Evolutionary conservation across 2,888 invertebrate species (phyloP).

Genomic region (Agonopterix heracliana): DNA sequence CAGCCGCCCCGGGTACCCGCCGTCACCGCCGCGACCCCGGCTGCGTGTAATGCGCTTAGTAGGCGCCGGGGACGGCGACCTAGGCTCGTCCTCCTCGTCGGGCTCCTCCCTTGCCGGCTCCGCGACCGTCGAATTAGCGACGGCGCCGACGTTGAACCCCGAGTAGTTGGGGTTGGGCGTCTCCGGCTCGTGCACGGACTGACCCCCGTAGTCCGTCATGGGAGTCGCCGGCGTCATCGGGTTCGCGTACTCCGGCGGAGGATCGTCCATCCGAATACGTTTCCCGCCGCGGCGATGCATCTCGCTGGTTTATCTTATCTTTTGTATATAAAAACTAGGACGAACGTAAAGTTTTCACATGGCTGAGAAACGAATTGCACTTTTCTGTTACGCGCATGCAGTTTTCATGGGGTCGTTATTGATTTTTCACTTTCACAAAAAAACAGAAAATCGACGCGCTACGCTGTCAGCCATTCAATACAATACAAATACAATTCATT

Average conservation of each 20-base stretch:
- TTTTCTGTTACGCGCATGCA: no score
- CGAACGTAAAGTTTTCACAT: no score
- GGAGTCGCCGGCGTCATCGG: conserved; percentile 74
- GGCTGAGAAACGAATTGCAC: no score
- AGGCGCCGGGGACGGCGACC: conserved; percentile 76
- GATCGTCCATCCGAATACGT: conserved; percentile 94
- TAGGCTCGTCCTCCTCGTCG: conserved; percentile 58
- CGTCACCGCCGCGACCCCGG: conserved; percentile 72
- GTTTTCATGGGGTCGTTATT: no score
- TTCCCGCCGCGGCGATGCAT: conserved; percentile 92
- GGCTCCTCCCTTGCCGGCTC: conserved; percentile 49
- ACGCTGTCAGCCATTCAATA: no score
- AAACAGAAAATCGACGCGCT: no score
- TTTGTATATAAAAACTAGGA: background rate
- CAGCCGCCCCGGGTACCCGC: conserved; percentile 60
- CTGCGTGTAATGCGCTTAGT: conserved; percentile 80
- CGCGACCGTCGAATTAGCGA: conserved; percentile 46
- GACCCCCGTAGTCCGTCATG: conserved; percentile 73
- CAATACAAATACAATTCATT: no score
- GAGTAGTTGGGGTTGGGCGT: conserved; percentile 65
- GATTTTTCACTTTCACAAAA: no score
- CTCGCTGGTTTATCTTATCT: conserved; percentile 26
- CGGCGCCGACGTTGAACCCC: conserved; percentile 49
- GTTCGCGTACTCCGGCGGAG: conserved; percentile 90
- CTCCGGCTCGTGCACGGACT: conserved; percentile 68